phyloP scores from a whole-genome alignment of 2,888 invertebrate species.

The Leptothorax acervorum region DNA sequence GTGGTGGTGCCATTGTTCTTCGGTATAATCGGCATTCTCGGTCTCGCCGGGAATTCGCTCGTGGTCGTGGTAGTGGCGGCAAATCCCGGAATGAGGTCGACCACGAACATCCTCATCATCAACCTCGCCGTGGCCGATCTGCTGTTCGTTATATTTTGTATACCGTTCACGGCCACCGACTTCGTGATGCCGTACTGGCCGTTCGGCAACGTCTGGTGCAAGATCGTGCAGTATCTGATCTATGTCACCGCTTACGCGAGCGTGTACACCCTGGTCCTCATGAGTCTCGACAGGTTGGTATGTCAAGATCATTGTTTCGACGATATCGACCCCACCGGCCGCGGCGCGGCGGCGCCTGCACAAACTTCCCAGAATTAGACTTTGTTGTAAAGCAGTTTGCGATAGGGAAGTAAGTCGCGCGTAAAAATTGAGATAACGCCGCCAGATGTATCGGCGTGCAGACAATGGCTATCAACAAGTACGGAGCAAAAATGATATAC shows the following conservation, averaged over 20 bases:
- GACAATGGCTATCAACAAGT: slow-evolving; percentile 8
- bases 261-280: slow-evolving; percentile 96
- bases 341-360: background rate
- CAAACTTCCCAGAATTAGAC: background rate
- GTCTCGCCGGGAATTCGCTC: slow-evolving; percentile 95
- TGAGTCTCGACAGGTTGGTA: slow-evolving; percentile 93
- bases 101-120: slow-evolving; percentile 96
- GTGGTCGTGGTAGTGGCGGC: slow-evolving; percentile 95
- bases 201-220: slow-evolving; percentile 96
- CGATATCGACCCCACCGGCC: too few relatives aligned
- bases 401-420: background rate
- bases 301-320: background rate
- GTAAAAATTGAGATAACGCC: background rate
- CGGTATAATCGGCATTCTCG: slow-evolving; percentile 94
- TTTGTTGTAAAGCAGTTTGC: background rate
- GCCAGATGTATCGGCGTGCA: background rate
- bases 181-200: slow-evolving; percentile 96
- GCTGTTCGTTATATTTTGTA: slow-evolving; percentile 96
- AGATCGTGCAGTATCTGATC: slow-evolving; percentile 95
- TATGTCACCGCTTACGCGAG: slow-evolving; percentile 97
- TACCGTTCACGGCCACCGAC: slow-evolving; percentile 97
- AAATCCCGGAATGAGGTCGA: slow-evolving; percentile 96
- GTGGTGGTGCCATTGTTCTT: slow-evolving; percentile 93
- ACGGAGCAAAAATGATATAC: background rate
- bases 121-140: slow-evolving; percentile 96